Evolutionary conservation across 2,888 invertebrate genomes (phyloP).

Genomic region (Drosophila tripunctata): DNA sequence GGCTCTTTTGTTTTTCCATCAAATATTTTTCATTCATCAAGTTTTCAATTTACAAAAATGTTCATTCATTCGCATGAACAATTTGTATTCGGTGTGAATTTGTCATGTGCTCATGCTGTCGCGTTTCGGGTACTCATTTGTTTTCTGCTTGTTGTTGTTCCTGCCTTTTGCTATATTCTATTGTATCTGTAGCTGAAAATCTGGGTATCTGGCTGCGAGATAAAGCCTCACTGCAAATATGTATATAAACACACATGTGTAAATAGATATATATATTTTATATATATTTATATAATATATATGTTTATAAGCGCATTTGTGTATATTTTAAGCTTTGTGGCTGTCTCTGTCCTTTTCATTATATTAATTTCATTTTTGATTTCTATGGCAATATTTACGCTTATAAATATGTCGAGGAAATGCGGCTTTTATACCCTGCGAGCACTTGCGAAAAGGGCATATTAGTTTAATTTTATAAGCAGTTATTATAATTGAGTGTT

Average conservation of each 20-base stretch:
- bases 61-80: conserved; percentile 77
- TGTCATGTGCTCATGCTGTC: conserved; percentile 67
- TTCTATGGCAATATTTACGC: conserved; percentile 18
- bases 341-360: conserved; percentile 45
- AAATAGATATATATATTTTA: conserved; percentile 13
- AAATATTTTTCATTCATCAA: conserved; percentile 82
- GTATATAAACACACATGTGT: conserved; percentile 10
- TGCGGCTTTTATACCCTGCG: conserved; percentile 29
- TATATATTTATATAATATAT: conserved; percentile 7
- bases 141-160: conserved; percentile 12
- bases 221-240: conserved; percentile 9
- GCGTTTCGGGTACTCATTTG: conserved; percentile 33
- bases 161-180: conserved; percentile 7
- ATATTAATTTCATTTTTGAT: conserved; percentile 38
- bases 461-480: too few species aligned
- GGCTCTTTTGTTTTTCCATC: conserved; percentile 79
- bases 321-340: conserved; percentile 11
- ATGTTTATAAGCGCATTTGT: conserved; percentile 1
- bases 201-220: too few species aligned
- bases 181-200: conserved; percentile 20
- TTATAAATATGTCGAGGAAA: conserved; percentile 44
- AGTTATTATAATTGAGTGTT: neutral
- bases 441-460: neutral
- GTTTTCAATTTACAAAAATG: conserved; percentile 81
- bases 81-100: conserved; percentile 81